Conservation (phyloP, 1,140 invertebrate species). For the Anoplophora glabripennis region DNA sequence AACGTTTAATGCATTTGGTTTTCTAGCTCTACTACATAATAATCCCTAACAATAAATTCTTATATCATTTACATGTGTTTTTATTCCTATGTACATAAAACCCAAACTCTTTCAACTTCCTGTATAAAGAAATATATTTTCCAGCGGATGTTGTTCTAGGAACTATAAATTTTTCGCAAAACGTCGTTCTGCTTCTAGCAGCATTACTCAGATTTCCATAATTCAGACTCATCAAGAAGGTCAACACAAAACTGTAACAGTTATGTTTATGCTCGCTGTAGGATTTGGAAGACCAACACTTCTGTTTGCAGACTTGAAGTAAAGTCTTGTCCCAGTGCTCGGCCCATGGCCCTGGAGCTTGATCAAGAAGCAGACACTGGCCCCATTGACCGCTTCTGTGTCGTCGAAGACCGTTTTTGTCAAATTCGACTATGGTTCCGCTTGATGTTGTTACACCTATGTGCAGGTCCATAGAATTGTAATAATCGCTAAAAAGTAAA, state of each 20-base stretch:
- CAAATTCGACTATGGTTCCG: constrained; percentile 74
- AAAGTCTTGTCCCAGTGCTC: constrained; percentile 74
- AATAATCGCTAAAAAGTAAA: constrained; percentile 62
- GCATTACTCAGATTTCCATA: constrained; percentile 62
- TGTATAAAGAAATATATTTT: constrained; percentile 77
- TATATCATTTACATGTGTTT: no score
- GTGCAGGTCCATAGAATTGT: constrained; percentile 75
- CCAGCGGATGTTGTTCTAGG: constrained; percentile 70
- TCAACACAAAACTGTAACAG: constrained; percentile 77
- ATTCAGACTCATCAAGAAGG: constrained; percentile 65
- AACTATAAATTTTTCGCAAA: constrained; percentile 75
- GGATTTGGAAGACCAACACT: constrained; percentile 62
- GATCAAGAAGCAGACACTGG: constrained; percentile 68
- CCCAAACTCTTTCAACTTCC: constrained; percentile 58
- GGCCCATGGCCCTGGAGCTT: constrained; percentile 64
- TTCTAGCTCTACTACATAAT: no score
- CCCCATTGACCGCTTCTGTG: constrained; percentile 60
- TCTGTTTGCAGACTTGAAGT: constrained; percentile 60
- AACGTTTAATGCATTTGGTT: no score
- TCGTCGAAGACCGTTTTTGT: constrained; percentile 64
- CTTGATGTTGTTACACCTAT: constrained; percentile 76
- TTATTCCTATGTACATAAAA: constrained; percentile 51
- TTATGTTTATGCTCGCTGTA: constrained; percentile 73
- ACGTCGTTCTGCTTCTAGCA: constrained; percentile 61
- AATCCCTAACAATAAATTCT: no score